These are phyloP conservation scores for Brotogeris chrysoptera DNA, from an alignment of 2,797 vertebrate genomes.

Conservation along the genomic window DNA sequence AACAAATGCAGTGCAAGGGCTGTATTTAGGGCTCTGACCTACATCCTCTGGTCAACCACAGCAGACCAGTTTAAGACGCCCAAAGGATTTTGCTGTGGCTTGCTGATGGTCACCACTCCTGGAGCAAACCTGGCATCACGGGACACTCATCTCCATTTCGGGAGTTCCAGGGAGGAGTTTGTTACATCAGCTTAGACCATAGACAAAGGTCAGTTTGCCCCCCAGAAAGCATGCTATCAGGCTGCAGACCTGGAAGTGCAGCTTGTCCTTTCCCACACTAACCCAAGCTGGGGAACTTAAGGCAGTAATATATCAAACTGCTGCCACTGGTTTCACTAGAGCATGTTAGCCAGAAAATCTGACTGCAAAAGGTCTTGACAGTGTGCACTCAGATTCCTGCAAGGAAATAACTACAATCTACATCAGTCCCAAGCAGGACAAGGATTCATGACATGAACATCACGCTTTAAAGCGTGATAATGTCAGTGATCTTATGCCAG, in stretches of 20 bases:
- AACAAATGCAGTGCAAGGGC: not conserved
- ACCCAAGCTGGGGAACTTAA: not conserved
- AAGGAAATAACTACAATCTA: not conserved
- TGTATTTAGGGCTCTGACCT: not conserved
- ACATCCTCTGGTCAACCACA: not conserved
- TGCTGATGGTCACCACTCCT: not conserved
- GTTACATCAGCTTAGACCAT: not conserved
- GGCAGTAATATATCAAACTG: not conserved
- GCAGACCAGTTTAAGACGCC: not conserved
- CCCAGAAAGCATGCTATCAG: fast-evolving
- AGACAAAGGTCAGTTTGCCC: not conserved
- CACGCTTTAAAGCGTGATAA: not conserved
- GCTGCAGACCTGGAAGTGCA: not conserved
- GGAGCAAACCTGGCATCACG: not conserved
- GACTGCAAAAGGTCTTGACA: not conserved
- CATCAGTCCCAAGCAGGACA: not conserved
- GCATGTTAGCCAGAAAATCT: not conserved
- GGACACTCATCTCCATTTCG: not conserved
- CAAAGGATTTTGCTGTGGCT: slow-evolving; percentile 1
- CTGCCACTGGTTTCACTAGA: not conserved
- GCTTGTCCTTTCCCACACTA: not conserved
- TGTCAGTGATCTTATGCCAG: not conserved
- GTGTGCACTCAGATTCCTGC: not conserved
- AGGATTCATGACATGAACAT: fast-evolving
- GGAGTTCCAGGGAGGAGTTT: not conserved